Percentiles rank a stretch among this genome's conserved stretches.
These are phyloP conservation scores for Saccopteryx leptura DNA, from an alignment of 2,113 vertebrate species.

Conservation along the genomic window DNA sequence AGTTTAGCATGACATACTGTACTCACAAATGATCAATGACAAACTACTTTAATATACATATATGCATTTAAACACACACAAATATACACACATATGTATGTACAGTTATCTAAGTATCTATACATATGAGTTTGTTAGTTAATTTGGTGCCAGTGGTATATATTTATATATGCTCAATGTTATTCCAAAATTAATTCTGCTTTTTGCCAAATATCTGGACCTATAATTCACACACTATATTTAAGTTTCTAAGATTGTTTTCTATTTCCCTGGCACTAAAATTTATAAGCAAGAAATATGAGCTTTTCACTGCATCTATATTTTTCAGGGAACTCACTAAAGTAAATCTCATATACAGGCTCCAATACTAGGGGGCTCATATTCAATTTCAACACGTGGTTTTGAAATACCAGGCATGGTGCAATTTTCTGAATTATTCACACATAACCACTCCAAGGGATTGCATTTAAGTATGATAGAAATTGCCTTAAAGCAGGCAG, in stretches of 20 bases:
- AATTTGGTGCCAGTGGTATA: neutral
- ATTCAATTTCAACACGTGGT: constrained; percentile 82
- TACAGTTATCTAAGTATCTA: neutral
- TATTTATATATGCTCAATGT: neutral
- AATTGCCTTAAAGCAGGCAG: constrained; percentile 83
- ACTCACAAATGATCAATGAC: neutral
- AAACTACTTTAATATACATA: neutral
- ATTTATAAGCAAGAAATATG: neutral
- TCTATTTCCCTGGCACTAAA: neutral
- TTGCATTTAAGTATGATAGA: constrained; percentile 80
- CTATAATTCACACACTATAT: neutral
- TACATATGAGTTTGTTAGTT: neutral
- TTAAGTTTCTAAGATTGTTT: neutral
- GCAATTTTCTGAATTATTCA: constrained; percentile 88
- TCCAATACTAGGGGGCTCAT: constrained; percentile 69
- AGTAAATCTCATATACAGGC: constrained; percentile 29
- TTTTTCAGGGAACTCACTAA: constrained; percentile 48
- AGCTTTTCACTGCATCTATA: neutral
- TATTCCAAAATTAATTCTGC: constrained; percentile 7
- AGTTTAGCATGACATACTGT: neutral
- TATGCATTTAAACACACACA: neutral
- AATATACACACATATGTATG: neutral
- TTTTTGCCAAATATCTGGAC: neutral
- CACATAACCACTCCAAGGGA: constrained; percentile 83
- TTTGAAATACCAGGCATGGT: constrained; percentile 80